Evolutionary conservation across 2,113 vertebrate species (phyloP), one percentile per base, ranked within the genome.

Genomic region (Nestor notabilis): DNA sequence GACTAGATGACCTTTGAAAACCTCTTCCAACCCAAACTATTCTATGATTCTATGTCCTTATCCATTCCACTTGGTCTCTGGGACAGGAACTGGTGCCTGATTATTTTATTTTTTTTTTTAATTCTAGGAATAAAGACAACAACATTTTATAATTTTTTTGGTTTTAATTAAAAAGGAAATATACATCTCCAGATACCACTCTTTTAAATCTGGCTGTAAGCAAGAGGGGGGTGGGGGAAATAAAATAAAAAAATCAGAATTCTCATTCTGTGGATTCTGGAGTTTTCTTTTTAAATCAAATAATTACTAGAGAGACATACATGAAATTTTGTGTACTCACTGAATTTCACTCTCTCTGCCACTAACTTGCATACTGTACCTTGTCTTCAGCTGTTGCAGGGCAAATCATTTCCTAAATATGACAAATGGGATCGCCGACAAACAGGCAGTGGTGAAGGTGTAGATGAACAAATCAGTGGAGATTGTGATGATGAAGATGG

Each of bases 401-500:
- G 98, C 17, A 98, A 98, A 82, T 98, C 97, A 25, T 97, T 98
- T 87, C 98, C 98, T 60, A 99, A 98, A 92, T 94, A 98, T 35
- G 97, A 97, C 8, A 98, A 97, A 10, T 97, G 98, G 98, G 98
- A 99, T 86, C 94, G 94, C 76, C 98, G 89, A 19, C 98, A 98
- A 95, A 93, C 96, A 49, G 98, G 98, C 96, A 99, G 99, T 25
- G 97, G 97, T 12, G 98, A 97, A 6, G 98, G 98, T 39, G 7
- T 61, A 49, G 98, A 95, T 41, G 98, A 97, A 5, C 97, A 95
- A 27, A 96, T 98, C 95, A 99, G 99, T 19, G 99, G 99, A 16
- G 98, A 99, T 46, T 99, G 99, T 72, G 99, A 99, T 33, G 99
- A 99, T 19, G 99, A 99, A 87, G 99, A 99, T 2, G 99, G 98